Evolutionary conservation across 35 echinoderm and acorn worm genomes (phyloP).

Genomic region (Heliocidaris tuberculata): DNA sequence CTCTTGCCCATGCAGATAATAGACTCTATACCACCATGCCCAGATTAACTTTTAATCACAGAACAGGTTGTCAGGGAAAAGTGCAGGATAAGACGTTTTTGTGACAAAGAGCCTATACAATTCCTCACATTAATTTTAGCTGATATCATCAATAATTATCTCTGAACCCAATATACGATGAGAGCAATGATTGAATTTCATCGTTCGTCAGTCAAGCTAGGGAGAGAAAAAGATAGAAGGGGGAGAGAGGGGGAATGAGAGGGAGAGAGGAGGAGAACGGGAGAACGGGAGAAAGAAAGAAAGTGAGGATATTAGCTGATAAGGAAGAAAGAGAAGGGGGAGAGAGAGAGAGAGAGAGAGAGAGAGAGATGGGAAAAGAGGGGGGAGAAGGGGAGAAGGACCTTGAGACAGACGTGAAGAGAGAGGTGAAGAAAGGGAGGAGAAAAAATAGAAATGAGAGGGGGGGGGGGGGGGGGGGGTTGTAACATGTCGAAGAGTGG

Average conservation of each 20-base stretch:
- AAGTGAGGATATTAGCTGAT: not conserved
- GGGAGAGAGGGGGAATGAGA: not conserved
- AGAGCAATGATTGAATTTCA: not conserved
- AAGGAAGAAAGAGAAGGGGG: not conserved
- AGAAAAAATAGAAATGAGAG: not conserved
- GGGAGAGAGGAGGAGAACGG: not conserved
- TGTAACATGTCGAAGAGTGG: not conserved
- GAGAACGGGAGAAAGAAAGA: not conserved
- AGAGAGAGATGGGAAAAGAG: not conserved
- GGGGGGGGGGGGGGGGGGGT: not conserved
- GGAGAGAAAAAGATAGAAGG: not conserved
- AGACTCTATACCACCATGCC: not conserved
- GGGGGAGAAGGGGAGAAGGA: not conserved
- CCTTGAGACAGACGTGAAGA: not conserved
- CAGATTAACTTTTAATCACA: not conserved
- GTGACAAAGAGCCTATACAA: not conserved
- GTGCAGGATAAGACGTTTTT: not conserved
- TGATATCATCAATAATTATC: slow-evolving; percentile 13
- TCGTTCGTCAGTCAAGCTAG: not conserved
- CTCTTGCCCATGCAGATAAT: too few species aligned
- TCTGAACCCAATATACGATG: not conserved
- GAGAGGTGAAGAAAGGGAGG: too few species aligned
- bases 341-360: not conserved
- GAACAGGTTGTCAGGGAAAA: not conserved
- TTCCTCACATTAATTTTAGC: not conserved